Evolutionary conservation across 1,140 invertebrate species (phyloP).

Genomic region (Spodoptera frugiperda): DNA sequence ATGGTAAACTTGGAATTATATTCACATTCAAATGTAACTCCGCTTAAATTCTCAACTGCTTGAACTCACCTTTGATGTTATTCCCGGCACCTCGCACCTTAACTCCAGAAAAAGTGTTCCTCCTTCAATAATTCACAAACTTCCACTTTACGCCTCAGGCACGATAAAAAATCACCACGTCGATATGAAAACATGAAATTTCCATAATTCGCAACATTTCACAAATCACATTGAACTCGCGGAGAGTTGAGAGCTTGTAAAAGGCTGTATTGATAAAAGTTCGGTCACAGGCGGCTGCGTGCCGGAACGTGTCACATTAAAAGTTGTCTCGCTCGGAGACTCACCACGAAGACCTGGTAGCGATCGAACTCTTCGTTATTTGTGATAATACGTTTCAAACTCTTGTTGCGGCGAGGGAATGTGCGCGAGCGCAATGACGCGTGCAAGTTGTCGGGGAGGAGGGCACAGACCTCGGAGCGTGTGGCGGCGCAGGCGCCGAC

Average conservation of each 20-base stretch:
- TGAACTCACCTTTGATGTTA: conserved; percentile 62
- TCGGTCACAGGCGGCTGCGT: conserved; percentile 50
- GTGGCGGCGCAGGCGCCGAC: conserved; percentile 67
- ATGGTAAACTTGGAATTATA: conserved; percentile 15
- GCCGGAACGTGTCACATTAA: conserved; percentile 53
- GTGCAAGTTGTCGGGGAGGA: conserved; percentile 56
- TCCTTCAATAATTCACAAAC: conserved; percentile 60
- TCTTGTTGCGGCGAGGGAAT: neutral
- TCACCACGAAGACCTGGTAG: conserved; percentile 14
- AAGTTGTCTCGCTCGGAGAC: conserved; percentile 43
- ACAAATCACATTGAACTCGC: conserved; percentile 67
- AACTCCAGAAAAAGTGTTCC: conserved; percentile 43
- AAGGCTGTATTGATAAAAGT: conserved; percentile 61
- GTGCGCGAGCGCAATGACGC: conserved; percentile 65
- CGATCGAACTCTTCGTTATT: conserved; percentile 41
- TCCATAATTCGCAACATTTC: conserved; percentile 70
- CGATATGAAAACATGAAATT: conserved; percentile 65
- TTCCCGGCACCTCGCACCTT: conserved; percentile 31
- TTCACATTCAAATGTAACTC: conserved; percentile 18
- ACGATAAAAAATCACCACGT: conserved; percentile 67
- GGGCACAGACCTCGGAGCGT: conserved; percentile 76
- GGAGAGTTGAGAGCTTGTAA: conserved; percentile 53
- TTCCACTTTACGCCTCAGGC: conserved; percentile 57
- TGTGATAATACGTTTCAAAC: conserved; percentile 41
- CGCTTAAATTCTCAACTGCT: conserved; percentile 37